phyloP scores from a whole-genome alignment of 2,888 invertebrate species.

The Corbicula japonica region DNA sequence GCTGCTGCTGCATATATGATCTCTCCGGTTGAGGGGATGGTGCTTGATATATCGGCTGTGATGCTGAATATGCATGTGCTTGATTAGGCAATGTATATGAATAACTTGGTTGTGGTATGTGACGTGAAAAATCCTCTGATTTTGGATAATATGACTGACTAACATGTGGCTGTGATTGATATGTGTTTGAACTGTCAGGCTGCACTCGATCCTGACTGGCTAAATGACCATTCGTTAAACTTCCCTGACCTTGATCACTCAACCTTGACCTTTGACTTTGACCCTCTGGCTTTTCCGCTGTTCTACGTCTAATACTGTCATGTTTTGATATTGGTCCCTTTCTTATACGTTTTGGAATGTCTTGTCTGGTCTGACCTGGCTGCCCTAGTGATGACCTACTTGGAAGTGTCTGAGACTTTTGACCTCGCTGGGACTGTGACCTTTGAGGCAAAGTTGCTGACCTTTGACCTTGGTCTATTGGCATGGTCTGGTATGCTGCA shows the following conservation, averaged over 20 bases:
- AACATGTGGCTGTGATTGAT: slow-evolving; percentile 57
- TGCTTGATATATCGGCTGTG: slow-evolving; percentile 15
- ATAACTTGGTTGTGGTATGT: slow-evolving; percentile 59
- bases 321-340: slow-evolving; percentile 62
- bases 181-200: slow-evolving; percentile 18
- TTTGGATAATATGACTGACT: slow-evolving; percentile 67
- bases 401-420: slow-evolving; percentile 48
- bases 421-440: slow-evolving; percentile 50
- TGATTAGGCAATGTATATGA: slow-evolving; percentile 12
- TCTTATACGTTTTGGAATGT: slow-evolving; percentile 39
- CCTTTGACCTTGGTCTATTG: slow-evolving; percentile 41
- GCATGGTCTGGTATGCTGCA: slow-evolving; percentile 45
- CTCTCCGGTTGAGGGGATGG: slow-evolving; percentile 22
- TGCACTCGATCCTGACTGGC: slow-evolving; percentile 24
- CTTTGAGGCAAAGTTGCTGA: slow-evolving; percentile 52
- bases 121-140: slow-evolving; percentile 62
- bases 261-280: slow-evolving; percentile 32
- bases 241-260: slow-evolving; percentile 27
- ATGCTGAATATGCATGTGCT: not conserved
- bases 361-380: slow-evolving; percentile 46
- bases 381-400: slow-evolving; percentile 33
- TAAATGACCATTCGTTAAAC: slow-evolving; percentile 44
- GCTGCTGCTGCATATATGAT: too few species aligned
- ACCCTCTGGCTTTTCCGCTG: slow-evolving; percentile 19
- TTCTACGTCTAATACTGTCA: slow-evolving; percentile 40